Conservation (phyloP, 2,113 vertebrate species). For the Hiodon alosoides region DNA sequence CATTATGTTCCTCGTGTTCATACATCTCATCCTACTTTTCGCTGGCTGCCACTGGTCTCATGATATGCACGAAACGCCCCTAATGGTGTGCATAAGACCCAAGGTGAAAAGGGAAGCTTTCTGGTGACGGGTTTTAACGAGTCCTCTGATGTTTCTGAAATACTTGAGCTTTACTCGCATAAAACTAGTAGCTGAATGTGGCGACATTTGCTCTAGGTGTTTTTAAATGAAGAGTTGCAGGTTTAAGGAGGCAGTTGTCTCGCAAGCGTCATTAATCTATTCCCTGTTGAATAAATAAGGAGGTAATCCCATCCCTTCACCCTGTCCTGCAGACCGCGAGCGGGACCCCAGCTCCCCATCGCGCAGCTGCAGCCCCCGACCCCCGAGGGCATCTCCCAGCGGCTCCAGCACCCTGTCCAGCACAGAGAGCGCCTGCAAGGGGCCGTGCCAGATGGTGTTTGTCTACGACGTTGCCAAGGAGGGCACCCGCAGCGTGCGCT, state of each 20-base stretch:
- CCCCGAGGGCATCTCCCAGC: conserved; percentile 83
- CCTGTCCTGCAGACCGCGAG: conserved; percentile 71
- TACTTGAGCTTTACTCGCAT: not conserved
- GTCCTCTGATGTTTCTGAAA: no score
- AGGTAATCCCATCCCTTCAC: not conserved
- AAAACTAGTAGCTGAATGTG: not conserved
- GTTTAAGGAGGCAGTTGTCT: not conserved
- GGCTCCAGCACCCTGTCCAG: conserved; percentile 82
- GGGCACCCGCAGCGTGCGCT: conserved; percentile 75
- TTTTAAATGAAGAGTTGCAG: not conserved
- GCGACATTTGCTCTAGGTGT: not conserved
- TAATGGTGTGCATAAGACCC: no score
- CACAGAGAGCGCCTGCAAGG: conserved; percentile 84
- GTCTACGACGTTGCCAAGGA: conserved; percentile 92
- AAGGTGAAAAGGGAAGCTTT: no score
- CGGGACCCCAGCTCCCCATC: conserved; percentile 82
- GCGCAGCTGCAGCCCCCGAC: conserved; percentile 86
- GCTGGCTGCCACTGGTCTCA: no score
- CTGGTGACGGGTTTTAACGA: no score
- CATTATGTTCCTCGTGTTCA: no score
- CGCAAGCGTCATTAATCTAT: no score
- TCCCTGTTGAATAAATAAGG: no score
- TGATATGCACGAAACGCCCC: no score
- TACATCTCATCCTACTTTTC: no score
- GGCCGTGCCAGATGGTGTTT: conserved; percentile 87